Conservation (phyloP, 2,888 invertebrate species). For the Luffia ferchaultella region DNA sequence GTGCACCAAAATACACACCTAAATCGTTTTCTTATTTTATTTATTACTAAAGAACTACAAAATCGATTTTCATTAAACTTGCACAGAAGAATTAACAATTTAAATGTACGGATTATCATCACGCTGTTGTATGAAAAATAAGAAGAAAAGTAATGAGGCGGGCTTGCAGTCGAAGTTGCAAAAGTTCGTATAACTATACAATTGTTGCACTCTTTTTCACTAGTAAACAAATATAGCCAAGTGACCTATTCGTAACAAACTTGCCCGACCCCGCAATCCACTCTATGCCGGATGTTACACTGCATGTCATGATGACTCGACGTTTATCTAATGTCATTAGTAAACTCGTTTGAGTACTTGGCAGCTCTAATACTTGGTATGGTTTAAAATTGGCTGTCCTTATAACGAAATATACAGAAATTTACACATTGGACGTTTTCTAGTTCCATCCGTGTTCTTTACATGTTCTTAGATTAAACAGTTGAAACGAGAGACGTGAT, state of each 20-base stretch:
- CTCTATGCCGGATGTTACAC: constrained; percentile 51
- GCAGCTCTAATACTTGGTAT: background rate
- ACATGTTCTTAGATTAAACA: too few species aligned
- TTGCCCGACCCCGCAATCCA: constrained; percentile 32
- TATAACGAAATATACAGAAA: background rate
- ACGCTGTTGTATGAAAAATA: too few species aligned
- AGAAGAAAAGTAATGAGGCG: too few species aligned
- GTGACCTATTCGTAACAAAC: background rate
- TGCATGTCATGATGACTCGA: constrained; percentile 27
- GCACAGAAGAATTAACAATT: background rate
- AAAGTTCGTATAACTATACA: background rate
- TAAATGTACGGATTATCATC: background rate
- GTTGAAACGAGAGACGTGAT: background rate
- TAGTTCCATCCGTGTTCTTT: too few species aligned
- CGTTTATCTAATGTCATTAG: constrained; percentile 7
- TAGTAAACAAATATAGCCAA: background rate
- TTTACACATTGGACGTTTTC: too few species aligned
- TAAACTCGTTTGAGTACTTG: background rate
- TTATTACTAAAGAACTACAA: too few species aligned
- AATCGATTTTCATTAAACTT: background rate
- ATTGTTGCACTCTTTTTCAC: background rate
- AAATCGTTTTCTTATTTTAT: too few species aligned
- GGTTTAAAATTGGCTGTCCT: too few species aligned
- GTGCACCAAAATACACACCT: too few species aligned
- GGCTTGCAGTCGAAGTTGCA: background rate